Evolutionary conservation across 2,797 vertebrate genomes (phyloP).

Genomic region (Muscicapa comitata): DNA sequence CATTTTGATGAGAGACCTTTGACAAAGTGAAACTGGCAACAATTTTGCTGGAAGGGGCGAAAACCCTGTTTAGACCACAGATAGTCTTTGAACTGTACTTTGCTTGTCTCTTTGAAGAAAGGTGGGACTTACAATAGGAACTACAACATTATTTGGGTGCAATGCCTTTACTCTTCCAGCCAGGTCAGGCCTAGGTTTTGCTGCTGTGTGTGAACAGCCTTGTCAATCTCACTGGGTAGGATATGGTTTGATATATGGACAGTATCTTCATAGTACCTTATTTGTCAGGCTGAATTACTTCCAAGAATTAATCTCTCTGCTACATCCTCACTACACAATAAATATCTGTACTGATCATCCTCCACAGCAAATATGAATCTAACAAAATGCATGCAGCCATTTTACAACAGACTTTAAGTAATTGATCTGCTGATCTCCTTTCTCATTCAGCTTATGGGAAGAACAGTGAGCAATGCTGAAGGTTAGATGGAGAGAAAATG

Average conservation of each 20-base stretch:
- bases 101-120: background rate
- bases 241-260: background rate
- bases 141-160: background rate
- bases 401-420: constrained; percentile 9
- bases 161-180: background rate
- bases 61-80: background rate
- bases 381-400: background rate
- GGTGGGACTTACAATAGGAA: background rate
- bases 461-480: background rate
- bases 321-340: background rate
- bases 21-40: background rate
- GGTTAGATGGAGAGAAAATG: background rate
- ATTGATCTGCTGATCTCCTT: background rate
- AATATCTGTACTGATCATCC: background rate
- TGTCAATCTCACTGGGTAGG: background rate
- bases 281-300: background rate
- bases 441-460: background rate
- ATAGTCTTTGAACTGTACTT: background rate
- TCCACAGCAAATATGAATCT: background rate
- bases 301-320: constrained; percentile 12
- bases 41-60: background rate
- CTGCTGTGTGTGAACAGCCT: background rate
- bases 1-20: background rate
- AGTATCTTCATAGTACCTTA: background rate
- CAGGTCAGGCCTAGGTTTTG: background rate